Evolutionary conservation across 2,797 vertebrate genomes (phyloP).

Genomic region (Characodon lateralis): DNA sequence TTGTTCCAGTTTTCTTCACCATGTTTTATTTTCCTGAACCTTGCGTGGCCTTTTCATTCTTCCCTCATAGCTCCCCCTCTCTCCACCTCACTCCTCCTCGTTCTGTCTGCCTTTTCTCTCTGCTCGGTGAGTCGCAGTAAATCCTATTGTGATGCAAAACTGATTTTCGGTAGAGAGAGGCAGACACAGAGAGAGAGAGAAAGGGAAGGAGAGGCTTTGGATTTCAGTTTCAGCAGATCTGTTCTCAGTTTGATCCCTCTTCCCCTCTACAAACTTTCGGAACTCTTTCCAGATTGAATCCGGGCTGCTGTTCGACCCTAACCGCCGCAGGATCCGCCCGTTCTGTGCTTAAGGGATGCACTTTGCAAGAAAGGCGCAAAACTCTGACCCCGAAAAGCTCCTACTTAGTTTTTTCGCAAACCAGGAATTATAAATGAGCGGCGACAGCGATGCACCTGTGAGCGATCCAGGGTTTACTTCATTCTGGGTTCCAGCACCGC

Average conservation of each 20-base stretch:
- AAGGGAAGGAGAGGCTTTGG: slow-evolving; percentile 37
- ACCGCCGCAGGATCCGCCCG: slow-evolving; percentile 24
- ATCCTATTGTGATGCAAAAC: slow-evolving; percentile 95
- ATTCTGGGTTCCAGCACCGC: slow-evolving; percentile 26
- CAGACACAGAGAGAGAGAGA: slow-evolving; percentile 33
- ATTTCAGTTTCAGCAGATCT: slow-evolving; percentile 21
- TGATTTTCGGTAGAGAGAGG: slow-evolving; percentile 77
- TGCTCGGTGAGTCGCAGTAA: slow-evolving; percentile 86
- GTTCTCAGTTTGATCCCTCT: slow-evolving; percentile 6
- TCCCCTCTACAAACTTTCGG: slow-evolving; percentile 23
- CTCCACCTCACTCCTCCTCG: slow-evolving; percentile 18
- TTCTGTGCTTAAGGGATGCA: slow-evolving; percentile 55
- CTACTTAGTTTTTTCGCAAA: not conserved
- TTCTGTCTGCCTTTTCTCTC: slow-evolving; percentile 80
- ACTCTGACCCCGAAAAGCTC: slow-evolving; percentile 37
- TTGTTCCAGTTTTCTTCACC: not conserved
- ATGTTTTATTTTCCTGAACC: not conserved
- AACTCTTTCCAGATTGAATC: not conserved
- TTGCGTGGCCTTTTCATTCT: not conserved
- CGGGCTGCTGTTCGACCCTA: not conserved
- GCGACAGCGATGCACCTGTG: slow-evolving; percentile 40
- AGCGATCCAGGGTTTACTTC: slow-evolving; percentile 17
- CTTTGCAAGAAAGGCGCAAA: slow-evolving; percentile 58
- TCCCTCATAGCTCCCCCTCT: slow-evolving; percentile 2
- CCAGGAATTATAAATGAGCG: slow-evolving; percentile 32